Evolutionary conservation across 1,140 invertebrate species (phyloP).

Genomic region (Drosophila dunni): DNA sequence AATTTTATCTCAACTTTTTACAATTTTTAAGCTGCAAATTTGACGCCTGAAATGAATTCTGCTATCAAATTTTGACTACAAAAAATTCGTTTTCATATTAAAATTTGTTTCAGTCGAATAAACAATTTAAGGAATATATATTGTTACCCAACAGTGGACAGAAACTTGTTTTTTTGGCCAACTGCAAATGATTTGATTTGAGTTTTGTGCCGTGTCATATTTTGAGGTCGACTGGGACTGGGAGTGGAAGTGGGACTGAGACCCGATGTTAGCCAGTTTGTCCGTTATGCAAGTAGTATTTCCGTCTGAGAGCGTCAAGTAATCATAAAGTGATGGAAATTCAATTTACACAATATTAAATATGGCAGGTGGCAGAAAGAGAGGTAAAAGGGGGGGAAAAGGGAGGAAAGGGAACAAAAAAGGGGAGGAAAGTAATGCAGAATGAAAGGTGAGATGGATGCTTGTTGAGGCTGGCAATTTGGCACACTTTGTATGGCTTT

Average conservation of each 20-base stretch:
- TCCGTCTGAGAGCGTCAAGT: conserved; percentile 71
- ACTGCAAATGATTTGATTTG: conserved; percentile 33
- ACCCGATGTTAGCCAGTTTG: conserved; percentile 3
- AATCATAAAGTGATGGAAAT: conserved; percentile 83
- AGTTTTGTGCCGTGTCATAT: conserved; percentile 3
- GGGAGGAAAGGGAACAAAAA: background rate
- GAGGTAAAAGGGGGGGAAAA: conserved; percentile 1
- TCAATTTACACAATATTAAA: conserved; percentile 81
- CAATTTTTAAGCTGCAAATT: no score
- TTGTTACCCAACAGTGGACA: background rate
- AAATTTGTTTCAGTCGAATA: conserved; percentile 27
- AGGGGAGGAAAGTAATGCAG: background rate
- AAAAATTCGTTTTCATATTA: conserved; percentile 17
- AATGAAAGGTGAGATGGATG: conserved; percentile 6
- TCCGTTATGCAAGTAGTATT: conserved; percentile 49
- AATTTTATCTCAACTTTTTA: no score
- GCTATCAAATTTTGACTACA: background rate
- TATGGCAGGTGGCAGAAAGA: conserved; percentile 55
- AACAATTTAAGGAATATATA: conserved; percentile 4
- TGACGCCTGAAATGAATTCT: background rate
- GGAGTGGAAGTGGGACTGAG: conserved; percentile 13
- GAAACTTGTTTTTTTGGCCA: background rate
- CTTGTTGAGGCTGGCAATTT: conserved; percentile 50
- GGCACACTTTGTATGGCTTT: conserved; percentile 43
- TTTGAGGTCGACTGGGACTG: conserved; percentile 8